These are phyloP conservation scores for Smittia aterrima DNA, from an alignment of 2,888 invertebrate genomes.

Conservation along the genomic window DNA sequence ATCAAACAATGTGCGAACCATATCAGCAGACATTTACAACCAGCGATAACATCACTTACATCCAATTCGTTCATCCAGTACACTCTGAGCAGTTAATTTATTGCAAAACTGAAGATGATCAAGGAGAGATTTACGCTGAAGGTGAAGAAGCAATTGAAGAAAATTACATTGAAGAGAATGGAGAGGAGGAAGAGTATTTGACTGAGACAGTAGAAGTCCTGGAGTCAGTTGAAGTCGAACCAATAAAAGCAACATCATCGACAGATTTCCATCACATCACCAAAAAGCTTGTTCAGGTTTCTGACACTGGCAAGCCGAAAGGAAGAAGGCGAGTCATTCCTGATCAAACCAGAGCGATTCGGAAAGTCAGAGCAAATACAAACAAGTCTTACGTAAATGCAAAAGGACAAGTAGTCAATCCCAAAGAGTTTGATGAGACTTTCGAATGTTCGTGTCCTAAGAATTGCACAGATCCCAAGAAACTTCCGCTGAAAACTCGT, in stretches of 20 bases:
- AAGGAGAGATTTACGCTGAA: constrained; percentile 6
- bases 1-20: constrained; percentile 30
- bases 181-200: neutral
- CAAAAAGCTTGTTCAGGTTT: constrained; percentile 16
- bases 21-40: constrained; percentile 11
- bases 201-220: constrained; percentile 7
- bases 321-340: constrained; percentile 12
- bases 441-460: constrained; percentile 30
- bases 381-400: constrained; percentile 33
- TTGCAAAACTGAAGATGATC: neutral
- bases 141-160: constrained; percentile 12
- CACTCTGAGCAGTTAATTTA: neutral
- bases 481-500: constrained; percentile 18
- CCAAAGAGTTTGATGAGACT: constrained; percentile 16
- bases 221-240: neutral
- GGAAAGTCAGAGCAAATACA: constrained; percentile 34
- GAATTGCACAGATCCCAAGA: constrained; percentile 32
- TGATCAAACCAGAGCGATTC: constrained; percentile 31
- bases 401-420: constrained; percentile 23
- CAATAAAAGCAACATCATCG: neutral
- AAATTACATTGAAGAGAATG: constrained; percentile 6
- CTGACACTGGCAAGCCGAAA: neutral
- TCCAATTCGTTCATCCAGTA: constrained; percentile 16
- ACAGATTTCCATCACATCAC: neutral
- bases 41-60: constrained; percentile 27